A percentile compares a stretch with the other conserved stretches of the same genome.
These are phyloP conservation scores for Struthidea cinerea DNA, from an alignment of 2,113 vertebrate species.

Conservation along the genomic window DNA sequence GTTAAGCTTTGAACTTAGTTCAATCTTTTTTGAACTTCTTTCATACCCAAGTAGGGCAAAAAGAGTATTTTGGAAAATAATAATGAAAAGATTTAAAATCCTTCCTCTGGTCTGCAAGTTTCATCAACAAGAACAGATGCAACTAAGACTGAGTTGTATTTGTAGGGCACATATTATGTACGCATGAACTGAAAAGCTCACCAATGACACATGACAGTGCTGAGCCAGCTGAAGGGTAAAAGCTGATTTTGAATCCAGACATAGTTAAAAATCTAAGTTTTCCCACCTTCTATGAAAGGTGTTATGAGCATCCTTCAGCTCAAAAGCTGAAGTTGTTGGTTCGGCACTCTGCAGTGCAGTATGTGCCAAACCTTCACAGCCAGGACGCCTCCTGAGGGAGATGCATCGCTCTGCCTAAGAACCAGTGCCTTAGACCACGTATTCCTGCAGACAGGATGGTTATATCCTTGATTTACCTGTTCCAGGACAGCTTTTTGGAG, in stretches of 20 bases:
- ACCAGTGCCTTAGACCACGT: background rate
- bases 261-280: background rate
- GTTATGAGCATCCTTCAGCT: background rate
- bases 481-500: background rate
- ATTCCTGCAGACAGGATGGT: background rate
- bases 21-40: background rate
- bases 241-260: background rate
- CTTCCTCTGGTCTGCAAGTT: background rate
- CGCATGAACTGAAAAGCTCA: background rate
- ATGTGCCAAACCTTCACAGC: background rate
- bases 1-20: background rate
- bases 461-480: background rate
- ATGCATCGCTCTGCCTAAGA: background rate
- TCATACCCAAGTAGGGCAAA: background rate
- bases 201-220: background rate
- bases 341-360: background rate
- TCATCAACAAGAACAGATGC: background rate
- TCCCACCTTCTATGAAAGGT: background rate
- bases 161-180: background rate
- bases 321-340: background rate
- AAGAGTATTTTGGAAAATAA: background rate
- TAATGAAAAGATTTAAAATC: background rate
- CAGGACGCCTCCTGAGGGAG: background rate
- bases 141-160: background rate
- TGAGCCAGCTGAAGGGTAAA: background rate